Conservation (phyloP, 2,888 invertebrate species). For the Tridacna crocea region DNA sequence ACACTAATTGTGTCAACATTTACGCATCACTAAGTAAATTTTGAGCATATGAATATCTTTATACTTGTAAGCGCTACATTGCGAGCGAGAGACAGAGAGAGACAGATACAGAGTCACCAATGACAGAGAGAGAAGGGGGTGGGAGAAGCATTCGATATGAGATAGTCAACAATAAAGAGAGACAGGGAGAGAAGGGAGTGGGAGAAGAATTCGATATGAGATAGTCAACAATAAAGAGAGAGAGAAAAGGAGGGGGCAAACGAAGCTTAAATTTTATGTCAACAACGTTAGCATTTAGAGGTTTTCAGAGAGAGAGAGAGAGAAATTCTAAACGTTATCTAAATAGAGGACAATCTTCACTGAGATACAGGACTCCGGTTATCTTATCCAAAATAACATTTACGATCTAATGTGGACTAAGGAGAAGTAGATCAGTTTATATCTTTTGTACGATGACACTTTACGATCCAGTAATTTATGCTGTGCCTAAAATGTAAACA, state of each 20-base stretch:
- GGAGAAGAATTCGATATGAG: background rate
- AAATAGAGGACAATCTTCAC: background rate
- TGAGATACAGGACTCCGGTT: no score
- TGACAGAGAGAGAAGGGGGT: background rate
- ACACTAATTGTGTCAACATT: no score
- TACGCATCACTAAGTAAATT: no score
- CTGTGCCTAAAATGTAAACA: no score
- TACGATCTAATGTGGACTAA: no score
- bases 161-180: background rate
- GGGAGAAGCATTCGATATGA: background rate
- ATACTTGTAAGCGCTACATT: background rate
- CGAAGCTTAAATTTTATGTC: no score
- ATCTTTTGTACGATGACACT: no score
- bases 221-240: background rate
- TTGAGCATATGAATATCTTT: no score
- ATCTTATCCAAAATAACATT: no score
- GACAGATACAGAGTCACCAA: background rate
- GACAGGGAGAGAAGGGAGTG: slow-evolving; percentile 16
- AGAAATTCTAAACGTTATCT: background rate
- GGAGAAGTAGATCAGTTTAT: no score
- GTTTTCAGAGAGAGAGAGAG: background rate
- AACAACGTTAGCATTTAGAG: no score
- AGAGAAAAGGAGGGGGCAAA: slow-evolving; percentile 2
- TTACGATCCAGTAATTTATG: no score
- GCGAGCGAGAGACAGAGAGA: background rate